Conservation (phyloP, 2,797 vertebrate genomes). For the Serranus cabrilla region DNA sequence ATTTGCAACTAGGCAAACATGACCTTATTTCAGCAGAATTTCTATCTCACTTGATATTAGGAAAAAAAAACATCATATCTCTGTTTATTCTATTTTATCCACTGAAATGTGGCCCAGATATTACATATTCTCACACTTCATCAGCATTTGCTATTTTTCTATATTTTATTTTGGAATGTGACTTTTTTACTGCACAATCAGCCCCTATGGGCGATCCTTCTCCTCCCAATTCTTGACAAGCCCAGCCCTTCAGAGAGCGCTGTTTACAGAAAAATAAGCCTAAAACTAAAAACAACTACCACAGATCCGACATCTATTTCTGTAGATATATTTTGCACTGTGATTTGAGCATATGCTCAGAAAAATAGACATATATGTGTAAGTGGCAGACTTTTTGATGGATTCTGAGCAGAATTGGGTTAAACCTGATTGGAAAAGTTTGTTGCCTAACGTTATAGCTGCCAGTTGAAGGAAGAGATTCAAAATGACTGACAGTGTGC, state of each 20-base stretch:
- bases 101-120: constrained; percentile 62
- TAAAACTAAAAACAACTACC: constrained; percentile 47
- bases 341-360: constrained; percentile 8
- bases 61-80: constrained; percentile 39
- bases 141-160: constrained; percentile 37
- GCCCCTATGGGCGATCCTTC: constrained; percentile 53
- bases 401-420: constrained; percentile 6
- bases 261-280: constrained; percentile 59
- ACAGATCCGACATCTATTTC: constrained; percentile 44
- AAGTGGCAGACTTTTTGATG: constrained; percentile 2
- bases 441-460: constrained; percentile 5
- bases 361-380: constrained; percentile 8
- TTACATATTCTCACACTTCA: constrained; percentile 58
- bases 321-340: constrained; percentile 12
- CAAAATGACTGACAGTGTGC: background rate
- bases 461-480: constrained; percentile 13
- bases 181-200: constrained; percentile 62
- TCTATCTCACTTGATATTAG: constrained; percentile 5
- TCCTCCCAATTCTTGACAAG: constrained; percentile 55
- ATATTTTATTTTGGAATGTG: constrained; percentile 32
- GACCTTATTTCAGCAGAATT: constrained; percentile 22
- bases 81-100: constrained; percentile 45
- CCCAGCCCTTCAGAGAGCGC: constrained; percentile 49
- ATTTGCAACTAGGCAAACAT: constrained; percentile 7
- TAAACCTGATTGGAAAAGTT: constrained; percentile 41